Percentiles rank a stretch among this genome's conserved stretches.
Conservation (phyloP, 2,113 vertebrate genomes). For the Aphyosemion australe region DNA sequence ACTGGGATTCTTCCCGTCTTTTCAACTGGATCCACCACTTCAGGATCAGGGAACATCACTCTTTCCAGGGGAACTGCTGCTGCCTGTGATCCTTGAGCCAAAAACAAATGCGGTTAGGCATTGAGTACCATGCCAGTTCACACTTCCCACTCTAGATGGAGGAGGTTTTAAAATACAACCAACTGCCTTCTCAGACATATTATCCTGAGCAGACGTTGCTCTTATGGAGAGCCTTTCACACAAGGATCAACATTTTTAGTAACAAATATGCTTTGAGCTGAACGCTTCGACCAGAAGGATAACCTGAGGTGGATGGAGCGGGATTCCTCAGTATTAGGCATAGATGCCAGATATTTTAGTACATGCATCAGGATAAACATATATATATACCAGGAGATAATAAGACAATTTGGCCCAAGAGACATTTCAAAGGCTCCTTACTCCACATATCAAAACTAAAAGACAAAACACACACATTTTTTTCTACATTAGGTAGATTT, state of each 20-base stretch:
- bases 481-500: no score
- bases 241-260: neutral
- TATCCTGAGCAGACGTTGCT: neutral
- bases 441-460: no score
- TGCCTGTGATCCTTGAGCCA: constrained; percentile 63
- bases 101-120: constrained; percentile 45
- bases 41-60: constrained; percentile 4
- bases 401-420: no score
- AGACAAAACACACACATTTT: no score
- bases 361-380: no score
- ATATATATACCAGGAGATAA: no score
- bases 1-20: constrained; percentile 23
- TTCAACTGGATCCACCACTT: constrained; percentile 39
- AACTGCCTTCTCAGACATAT: constrained; percentile 6
- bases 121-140: constrained; percentile 29
- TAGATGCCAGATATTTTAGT: neutral
- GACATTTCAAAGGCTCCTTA: no score
- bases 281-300: neutral
- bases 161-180: constrained; percentile 50
- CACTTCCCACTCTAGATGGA: constrained; percentile 40
- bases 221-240: neutral
- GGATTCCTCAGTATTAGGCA: no score
- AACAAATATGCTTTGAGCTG: neutral
- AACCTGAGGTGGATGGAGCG: neutral
- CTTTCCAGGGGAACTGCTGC: constrained; percentile 22